phyloP scores from a whole-genome alignment of 2,113 vertebrate genomes.

The Platysternon megacephalum region DNA sequence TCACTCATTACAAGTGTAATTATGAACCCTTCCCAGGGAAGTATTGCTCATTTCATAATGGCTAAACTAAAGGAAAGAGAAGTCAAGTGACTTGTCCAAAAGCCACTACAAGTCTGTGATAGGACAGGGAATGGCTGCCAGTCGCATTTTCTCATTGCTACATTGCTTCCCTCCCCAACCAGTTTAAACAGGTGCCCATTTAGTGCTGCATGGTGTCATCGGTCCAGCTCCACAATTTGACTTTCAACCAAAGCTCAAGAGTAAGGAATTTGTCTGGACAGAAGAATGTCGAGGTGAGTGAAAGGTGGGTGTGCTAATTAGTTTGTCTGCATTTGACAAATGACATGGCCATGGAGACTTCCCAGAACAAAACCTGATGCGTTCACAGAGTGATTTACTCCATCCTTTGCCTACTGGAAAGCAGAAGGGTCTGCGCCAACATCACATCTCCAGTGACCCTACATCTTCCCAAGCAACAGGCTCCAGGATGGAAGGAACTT shows the following conservation, averaged over 20 bases:
- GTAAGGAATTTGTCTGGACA: background rate
- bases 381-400: background rate
- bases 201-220: background rate
- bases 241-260: background rate
- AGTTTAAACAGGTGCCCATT: background rate
- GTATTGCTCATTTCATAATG: background rate
- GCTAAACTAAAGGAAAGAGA: background rate
- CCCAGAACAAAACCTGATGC: background rate
- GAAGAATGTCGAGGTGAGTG: background rate
- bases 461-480: background rate
- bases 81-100: too few relatives aligned
- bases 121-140: background rate
- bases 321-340: background rate
- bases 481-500: background rate
- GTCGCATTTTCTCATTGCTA: background rate
- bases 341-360: background rate
- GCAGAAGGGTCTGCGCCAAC: background rate
- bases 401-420: background rate
- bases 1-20: background rate
- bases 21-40: background rate
- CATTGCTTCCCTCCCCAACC: background rate
- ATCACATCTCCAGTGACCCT: background rate
- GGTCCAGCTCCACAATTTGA: accelerated
- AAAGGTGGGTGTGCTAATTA: background rate
- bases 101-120: background rate